Evolutionary conservation across 2,797 vertebrate genomes (phyloP).

Genomic region (Lindbergichthys nudifrons): DNA sequence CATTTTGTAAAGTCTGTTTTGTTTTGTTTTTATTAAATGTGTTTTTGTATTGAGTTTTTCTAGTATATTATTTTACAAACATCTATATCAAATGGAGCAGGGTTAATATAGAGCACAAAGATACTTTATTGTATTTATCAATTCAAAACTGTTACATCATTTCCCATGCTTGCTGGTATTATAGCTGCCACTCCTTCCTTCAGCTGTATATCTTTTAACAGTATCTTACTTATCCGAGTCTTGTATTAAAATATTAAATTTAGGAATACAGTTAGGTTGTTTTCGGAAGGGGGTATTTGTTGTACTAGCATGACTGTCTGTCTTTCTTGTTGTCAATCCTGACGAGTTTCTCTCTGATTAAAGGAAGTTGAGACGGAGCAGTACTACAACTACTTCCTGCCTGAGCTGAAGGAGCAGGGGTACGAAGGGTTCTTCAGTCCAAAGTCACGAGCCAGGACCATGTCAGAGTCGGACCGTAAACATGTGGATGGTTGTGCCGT

Average conservation of each 20-base stretch:
- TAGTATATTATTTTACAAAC: background rate
- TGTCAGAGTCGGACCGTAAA: slow-evolving; percentile 98
- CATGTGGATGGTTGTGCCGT: slow-evolving; percentile 97
- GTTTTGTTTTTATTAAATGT: too few species aligned
- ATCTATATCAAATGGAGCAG: background rate
- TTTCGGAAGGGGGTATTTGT: background rate
- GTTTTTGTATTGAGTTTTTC: background rate
- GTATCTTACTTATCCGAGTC: background rate
- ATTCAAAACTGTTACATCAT: too few species aligned
- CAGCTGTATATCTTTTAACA: background rate
- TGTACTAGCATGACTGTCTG: background rate
- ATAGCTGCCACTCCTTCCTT: background rate
- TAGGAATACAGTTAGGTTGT: background rate
- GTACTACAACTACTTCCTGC: slow-evolving; percentile 97
- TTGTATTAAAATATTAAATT: background rate
- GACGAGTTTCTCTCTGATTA: slow-evolving; percentile 3
- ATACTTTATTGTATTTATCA: too few species aligned
- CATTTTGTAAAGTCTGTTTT: too few species aligned
- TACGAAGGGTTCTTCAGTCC: slow-evolving; percentile 98
- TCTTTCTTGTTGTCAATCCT: background rate
- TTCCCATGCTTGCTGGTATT: background rate
- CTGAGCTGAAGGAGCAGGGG: slow-evolving; percentile 95
- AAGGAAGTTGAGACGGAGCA: slow-evolving; percentile 98
- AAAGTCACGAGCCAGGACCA: slow-evolving; percentile 97
- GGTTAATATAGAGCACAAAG: background rate